Base-by-base conservation (phyloP, 2,797 vertebrate species). In the Danio jaintianensis region DNA sequence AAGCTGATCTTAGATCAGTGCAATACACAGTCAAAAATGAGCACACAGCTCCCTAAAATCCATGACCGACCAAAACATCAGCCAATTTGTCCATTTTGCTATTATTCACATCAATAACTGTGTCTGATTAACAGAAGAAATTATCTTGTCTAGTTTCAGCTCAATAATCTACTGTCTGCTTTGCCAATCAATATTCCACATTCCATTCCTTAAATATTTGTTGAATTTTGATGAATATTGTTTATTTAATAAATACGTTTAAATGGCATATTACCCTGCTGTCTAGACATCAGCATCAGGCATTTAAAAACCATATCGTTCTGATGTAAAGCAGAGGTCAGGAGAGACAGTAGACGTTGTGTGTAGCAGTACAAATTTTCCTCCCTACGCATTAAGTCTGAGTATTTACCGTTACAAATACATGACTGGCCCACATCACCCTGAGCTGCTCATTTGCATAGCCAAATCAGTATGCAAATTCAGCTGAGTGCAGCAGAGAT, bases 381-480 rank as follows among this genome's bases (percentile, higher is more conserved):
- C 67, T 40, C 47, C 20, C 36, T 5, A 53, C 42, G 5, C 22
- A 73, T 58, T 38, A 73, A 64, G 18, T 43, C 42, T 48, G 36
- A 18, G 61, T 36, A 75, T 78, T 74, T 55, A 63, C 82, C 22
- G 47, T 64, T 69, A 79, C 72, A 75, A 61, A 59, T 13, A 73
- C 53, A 58, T 3, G 7, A 50, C 48, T 18, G 10, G 61, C 22
- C 20, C 64, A 42, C 61, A 47, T 36, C 38, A 69, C 50, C 74
- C n/a, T 6, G 48, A 52, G 38, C 20, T 59, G 50, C 50, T 83
- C 29, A 72, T 81, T 83, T 84, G 63, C 80, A 72, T 59, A 81
- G 70, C 22, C 62, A 78, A 82, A 84, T 79, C 67, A 79, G 80
- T 48, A 79, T 81, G 73, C 64, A 84, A 85, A 87, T 69, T 5